Conservation (phyloP, 2,888 invertebrate genomes). For the Sarcophaga rosellei region DNA sequence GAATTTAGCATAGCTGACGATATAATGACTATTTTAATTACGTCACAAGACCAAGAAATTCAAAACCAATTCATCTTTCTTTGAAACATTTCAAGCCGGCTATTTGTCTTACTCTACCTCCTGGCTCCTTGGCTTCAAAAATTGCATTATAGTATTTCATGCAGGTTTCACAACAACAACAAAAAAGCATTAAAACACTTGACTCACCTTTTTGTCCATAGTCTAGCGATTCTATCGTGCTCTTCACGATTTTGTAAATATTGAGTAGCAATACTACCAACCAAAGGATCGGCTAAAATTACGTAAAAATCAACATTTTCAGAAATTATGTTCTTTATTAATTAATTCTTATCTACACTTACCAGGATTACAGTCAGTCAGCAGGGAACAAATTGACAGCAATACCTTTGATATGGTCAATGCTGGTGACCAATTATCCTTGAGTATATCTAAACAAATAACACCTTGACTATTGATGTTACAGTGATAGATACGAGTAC, state of each 20-base stretch:
- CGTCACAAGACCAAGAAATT: no score
- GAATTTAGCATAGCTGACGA: no score
- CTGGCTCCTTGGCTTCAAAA: no score
- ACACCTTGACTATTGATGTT: conserved; percentile 99
- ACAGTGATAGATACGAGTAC: conserved; percentile 99
- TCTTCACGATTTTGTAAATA: conserved; percentile 98
- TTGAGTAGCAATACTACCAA: conserved; percentile 99
- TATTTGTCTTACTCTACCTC: no score
- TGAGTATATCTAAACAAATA: conserved; percentile 98
- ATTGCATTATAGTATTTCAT: no score
- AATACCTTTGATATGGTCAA: conserved; percentile 98
- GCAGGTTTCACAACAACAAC: background rate
- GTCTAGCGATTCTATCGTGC: conserved; percentile 98
- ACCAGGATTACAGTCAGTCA: conserved; percentile 99
- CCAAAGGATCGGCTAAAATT: conserved; percentile 93
- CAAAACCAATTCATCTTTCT: no score
- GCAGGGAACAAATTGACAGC: conserved; percentile 97
- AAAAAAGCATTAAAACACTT: background rate
- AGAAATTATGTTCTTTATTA: conserved; percentile 86
- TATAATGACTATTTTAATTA: no score
- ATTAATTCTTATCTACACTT: conserved; percentile 74
- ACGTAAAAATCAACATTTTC: no score
- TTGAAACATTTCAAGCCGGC: no score
- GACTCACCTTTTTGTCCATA: conserved; percentile 97
- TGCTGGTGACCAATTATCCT: conserved; percentile 99